A percentile compares a stretch with the other conserved stretches of the same genome.
phyloP scores from a whole-genome alignment of 2,888 invertebrate species.

The Plusia festucae region DNA sequence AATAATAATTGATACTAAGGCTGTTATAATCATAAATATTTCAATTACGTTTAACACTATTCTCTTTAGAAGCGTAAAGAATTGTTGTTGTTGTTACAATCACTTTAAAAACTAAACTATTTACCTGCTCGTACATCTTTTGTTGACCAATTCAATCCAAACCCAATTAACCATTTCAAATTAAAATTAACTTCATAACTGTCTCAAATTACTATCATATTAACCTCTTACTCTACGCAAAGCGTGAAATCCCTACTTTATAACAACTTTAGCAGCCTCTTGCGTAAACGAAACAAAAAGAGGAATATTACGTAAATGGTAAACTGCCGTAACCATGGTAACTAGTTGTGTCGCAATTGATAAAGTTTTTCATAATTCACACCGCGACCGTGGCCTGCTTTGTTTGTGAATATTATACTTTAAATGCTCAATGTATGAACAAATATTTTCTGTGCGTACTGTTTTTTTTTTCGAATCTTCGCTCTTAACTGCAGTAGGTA shows the following conservation, averaged over 20 bases:
- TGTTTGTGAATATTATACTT: conserved; percentile 12
- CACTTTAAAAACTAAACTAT: not conserved
- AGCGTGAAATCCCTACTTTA: conserved; percentile 10
- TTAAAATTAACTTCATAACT: not conserved
- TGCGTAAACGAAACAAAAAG: conserved; percentile 24
- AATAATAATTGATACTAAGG: too few relatives aligned
- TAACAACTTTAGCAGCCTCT: not conserved
- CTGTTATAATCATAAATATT: too few relatives aligned
- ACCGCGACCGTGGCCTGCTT: conserved; percentile 65
- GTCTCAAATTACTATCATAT: not conserved
- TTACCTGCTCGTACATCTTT: too few relatives aligned
- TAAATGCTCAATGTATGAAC: not conserved
- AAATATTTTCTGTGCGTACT: not conserved
- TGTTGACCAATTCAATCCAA: not conserved
- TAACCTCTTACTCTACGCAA: not conserved
- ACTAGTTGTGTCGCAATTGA: conserved; percentile 60
- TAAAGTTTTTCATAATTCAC: conserved; percentile 63
- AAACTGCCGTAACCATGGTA: conserved; percentile 41
- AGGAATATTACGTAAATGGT: conserved; percentile 29
- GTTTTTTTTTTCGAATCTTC: not conserved
- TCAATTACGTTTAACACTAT: too few relatives aligned
- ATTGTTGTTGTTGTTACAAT: not conserved
- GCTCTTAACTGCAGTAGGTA: too few relatives aligned
- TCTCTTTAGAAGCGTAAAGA: not conserved
- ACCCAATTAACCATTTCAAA: not conserved